These are phyloP conservation scores for Cottus gobio DNA, from an alignment of 2,113 vertebrate species.

Conservation along the genomic window DNA sequence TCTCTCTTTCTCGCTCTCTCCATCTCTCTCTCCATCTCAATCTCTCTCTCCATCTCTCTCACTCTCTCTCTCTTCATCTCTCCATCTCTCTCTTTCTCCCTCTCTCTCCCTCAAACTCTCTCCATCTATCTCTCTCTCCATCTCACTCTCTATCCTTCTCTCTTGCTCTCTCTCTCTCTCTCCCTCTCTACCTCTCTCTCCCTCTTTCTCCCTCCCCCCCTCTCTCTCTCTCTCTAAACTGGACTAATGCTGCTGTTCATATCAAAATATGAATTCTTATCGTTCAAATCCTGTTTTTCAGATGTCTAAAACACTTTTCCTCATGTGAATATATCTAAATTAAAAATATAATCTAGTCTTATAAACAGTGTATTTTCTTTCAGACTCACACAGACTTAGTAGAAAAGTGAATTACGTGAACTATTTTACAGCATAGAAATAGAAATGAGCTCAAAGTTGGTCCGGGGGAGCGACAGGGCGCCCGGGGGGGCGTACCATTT, in stretches of 20 bases:
- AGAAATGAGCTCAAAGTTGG: neutral
- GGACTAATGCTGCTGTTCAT: neutral
- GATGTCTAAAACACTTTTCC: neutral
- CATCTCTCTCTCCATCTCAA: too few species aligned
- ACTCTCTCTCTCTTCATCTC: neutral
- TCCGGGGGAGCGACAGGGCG: neutral
- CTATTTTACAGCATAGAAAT: neutral
- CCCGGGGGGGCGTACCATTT: slow-evolving; percentile 14
- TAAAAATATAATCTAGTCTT: neutral
- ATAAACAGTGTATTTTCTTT: neutral
- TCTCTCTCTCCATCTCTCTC: neutral
- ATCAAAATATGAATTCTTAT: neutral
- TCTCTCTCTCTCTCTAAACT: neutral
- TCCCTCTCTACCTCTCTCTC: neutral
- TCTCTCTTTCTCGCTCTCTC: too few species aligned
- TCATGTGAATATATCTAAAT: neutral
- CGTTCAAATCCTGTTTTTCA: neutral
- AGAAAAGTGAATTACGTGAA: neutral
- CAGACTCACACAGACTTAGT: neutral
- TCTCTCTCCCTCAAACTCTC: too few species aligned
- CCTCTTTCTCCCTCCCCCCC: too few species aligned
- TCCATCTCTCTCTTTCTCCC: neutral
- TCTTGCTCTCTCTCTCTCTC: neutral
- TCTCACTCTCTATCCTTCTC: neutral
- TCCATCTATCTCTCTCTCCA: too few species aligned